phyloP scores from a whole-genome alignment of 2,113 vertebrate genomes.

The Pholis gunnellus region DNA sequence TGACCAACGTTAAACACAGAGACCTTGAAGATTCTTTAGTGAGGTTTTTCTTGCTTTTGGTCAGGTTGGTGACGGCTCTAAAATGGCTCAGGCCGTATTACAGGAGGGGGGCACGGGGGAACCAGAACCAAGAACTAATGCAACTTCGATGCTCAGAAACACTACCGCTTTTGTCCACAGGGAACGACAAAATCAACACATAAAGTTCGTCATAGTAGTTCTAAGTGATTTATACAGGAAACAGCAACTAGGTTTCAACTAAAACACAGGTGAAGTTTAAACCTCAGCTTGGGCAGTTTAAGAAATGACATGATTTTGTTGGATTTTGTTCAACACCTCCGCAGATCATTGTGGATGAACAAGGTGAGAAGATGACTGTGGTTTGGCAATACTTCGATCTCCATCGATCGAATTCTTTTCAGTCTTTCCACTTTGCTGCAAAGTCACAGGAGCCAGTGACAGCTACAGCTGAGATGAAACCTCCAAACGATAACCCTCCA shows the following conservation, averaged over 20 bases:
- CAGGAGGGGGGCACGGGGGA: too few relatives aligned
- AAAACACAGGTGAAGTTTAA: background rate
- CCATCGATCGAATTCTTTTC: background rate
- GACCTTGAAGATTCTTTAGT: background rate
- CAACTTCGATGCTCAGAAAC: too few relatives aligned
- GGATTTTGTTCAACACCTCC: background rate
- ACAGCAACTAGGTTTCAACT: background rate
- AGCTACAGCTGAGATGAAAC: conserved; percentile 62
- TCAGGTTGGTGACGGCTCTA: too few relatives aligned
- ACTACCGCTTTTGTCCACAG: background rate
- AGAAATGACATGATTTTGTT: background rate
- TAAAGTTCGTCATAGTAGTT: background rate
- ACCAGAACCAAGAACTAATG: too few relatives aligned
- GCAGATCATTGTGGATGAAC: background rate
- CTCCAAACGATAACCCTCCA: conserved; percentile 69
- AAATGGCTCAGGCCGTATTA: too few relatives aligned
- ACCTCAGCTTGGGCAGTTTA: background rate
- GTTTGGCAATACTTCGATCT: background rate
- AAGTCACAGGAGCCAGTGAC: conserved; percentile 60
- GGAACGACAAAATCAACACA: background rate
- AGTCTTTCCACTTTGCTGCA: conserved; percentile 41
- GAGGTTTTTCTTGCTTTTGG: too few relatives aligned
- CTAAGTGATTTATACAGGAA: background rate
- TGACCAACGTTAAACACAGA: background rate
- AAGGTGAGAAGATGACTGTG: background rate